phyloP scores from a whole-genome alignment of 2,797 vertebrate genomes.

The Gallirallus australis region DNA sequence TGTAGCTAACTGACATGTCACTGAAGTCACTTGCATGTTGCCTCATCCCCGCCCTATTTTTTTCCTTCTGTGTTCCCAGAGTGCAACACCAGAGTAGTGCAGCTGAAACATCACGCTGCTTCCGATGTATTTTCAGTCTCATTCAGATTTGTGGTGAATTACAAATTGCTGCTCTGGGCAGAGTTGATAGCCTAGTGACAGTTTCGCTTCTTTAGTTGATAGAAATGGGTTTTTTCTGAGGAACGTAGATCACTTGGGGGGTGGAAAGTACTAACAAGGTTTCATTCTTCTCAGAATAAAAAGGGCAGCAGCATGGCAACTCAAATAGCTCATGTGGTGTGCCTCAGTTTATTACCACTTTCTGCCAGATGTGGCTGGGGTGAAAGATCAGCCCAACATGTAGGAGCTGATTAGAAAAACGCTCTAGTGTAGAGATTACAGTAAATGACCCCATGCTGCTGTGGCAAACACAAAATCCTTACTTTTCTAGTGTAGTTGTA shows the following conservation, averaged over 20 bases:
- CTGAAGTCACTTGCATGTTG: not conserved
- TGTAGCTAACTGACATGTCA: not conserved
- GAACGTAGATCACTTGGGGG: not conserved
- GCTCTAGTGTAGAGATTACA: not conserved
- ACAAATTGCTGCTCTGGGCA: not conserved
- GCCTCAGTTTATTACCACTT: not conserved
- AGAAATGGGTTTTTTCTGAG: not conserved
- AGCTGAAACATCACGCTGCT: not conserved
- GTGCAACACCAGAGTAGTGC: not conserved
- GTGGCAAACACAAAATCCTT: not conserved
- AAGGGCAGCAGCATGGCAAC: not conserved
- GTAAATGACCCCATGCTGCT: not conserved
- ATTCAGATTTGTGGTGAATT: not conserved
- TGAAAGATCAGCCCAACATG: not conserved
- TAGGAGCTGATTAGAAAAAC: not conserved
- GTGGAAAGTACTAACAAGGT: not conserved
- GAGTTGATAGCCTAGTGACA: not conserved
- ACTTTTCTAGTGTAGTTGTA: not conserved
- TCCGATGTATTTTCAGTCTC: not conserved
- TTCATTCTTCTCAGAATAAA: not conserved
- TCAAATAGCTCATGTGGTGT: not conserved
- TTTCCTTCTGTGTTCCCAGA: not conserved
- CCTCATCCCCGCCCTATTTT: not conserved
- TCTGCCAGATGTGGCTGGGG: not conserved
- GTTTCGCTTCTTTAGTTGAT: conserved; percentile 1